Base-by-base conservation (phyloP, 2,888 invertebrate species). In the Galerucella nymphaeae region DNA sequence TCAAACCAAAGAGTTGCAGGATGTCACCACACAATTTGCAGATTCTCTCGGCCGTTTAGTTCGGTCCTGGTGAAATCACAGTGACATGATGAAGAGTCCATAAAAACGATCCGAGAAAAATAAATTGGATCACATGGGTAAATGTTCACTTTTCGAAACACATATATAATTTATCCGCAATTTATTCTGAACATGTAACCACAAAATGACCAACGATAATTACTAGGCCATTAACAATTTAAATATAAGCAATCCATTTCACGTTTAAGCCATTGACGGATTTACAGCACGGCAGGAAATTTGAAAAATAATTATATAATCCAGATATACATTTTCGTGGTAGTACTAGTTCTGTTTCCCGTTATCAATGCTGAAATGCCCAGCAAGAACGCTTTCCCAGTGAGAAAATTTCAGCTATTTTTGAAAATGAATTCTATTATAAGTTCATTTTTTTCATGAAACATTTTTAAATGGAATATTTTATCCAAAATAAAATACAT, bases 151-250 rank as follows among this genome's bases (percentile, higher is more conserved):
- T 70, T 71, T 64, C 67, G 72, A 66, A 73, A 72, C 73, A 55
- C 71, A 75, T 74, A 74, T 79, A 74, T 76, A 79, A 80, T 75
- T 79, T 75, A 78, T 78, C 76, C 72, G 75, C 77, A 80, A 80
- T 79, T 78, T 78, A 80, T 81, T 79, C 80, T 63, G 73, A 76
- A 79, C 81, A 79, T 79, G 79, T 75, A 77, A 75, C 78, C 78
- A 77, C 76, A 75, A 78, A 80, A 80, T 77, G 77, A 73, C 73
- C 75, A 79, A 80, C 80, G 78, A 77, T 80, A 81, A 81, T 80
- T 78, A 77, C 75, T 78, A 74, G 73, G 61, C 78, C 76, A 80
- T 80, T 81, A 80, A 75, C 80, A 80, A 80, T 81, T 81, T 80
- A 80, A 81, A 80, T 80, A 73, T 73, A 71, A 72, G 77, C 75